Conservation (phyloP, 2,113 vertebrate species). For the Podilymbus podiceps region DNA sequence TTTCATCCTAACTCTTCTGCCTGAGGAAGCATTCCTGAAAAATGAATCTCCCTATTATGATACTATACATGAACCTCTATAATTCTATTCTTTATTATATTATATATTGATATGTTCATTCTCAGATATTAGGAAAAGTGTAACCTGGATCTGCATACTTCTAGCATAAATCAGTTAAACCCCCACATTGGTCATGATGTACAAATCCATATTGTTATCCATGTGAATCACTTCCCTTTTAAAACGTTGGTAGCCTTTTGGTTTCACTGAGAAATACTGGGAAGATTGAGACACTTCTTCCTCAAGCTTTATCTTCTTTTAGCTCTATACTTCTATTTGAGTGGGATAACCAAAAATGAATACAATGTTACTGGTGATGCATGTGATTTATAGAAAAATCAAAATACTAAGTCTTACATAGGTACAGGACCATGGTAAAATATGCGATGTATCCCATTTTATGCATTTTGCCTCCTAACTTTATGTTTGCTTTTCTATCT, state of each 20-base stretch:
- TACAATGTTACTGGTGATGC: background rate
- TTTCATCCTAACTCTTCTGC: background rate
- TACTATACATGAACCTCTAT: background rate
- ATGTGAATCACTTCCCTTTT: background rate
- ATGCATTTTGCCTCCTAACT: background rate
- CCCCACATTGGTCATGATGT: rapidly evolving
- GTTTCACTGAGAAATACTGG: background rate
- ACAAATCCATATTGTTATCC: background rate
- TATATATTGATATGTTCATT: background rate
- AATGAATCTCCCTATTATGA: background rate
- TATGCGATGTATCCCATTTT: background rate
- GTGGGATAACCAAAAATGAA: background rate
- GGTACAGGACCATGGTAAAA: background rate
- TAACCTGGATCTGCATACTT: background rate
- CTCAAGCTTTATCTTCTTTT: background rate
- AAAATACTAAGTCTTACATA: background rate
- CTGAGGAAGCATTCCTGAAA: background rate
- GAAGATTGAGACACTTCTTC: background rate
- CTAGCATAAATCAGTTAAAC: background rate
- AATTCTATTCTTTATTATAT: background rate
- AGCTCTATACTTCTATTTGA: background rate
- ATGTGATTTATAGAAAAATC: background rate
- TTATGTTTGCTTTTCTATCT: background rate
- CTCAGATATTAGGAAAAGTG: background rate
- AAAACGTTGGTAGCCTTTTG: background rate